These are phyloP conservation scores for Patagioenas fasciata DNA, from an alignment of 2,113 vertebrate genomes.

Conservation along the genomic window DNA sequence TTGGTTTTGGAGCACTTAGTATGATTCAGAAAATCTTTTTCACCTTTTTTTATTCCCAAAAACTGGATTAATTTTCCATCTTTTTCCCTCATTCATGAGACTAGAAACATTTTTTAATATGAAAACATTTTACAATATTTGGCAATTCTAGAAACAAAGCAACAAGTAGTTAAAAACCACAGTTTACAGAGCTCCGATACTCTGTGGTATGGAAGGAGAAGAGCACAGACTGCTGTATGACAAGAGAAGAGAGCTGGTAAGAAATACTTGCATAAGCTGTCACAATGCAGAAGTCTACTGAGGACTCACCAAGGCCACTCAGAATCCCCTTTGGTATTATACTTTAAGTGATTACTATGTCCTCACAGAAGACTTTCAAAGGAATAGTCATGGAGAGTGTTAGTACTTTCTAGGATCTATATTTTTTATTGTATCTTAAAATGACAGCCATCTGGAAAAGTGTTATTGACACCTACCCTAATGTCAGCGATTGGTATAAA, in stretches of 20 bases:
- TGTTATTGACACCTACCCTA: not conserved
- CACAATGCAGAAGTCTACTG: not conserved
- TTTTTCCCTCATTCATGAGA: not conserved
- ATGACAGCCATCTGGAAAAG: slow-evolving; percentile 1
- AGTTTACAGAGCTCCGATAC: not conserved
- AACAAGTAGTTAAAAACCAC: not conserved
- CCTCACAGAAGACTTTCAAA: not conserved
- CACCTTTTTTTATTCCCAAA: not conserved
- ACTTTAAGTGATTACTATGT: not conserved
- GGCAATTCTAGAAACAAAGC: not conserved
- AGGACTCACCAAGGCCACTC: not conserved
- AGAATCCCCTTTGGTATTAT: not conserved
- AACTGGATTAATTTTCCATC: not conserved
- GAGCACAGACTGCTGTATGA: not conserved
- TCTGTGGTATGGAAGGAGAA: not conserved
- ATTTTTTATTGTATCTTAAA: not conserved
- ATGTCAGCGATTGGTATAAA: not conserved
- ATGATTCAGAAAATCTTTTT: not conserved
- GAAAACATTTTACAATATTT: not conserved
- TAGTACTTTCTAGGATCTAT: not conserved
- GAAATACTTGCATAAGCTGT: not conserved
- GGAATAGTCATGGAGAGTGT: not conserved
- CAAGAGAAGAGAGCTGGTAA: not conserved
- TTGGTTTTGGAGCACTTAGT: not conserved
- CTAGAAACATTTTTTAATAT: not conserved